Conservation (phyloP, 2,113 vertebrate genomes). For the Anthoscopus minutus region DNA sequence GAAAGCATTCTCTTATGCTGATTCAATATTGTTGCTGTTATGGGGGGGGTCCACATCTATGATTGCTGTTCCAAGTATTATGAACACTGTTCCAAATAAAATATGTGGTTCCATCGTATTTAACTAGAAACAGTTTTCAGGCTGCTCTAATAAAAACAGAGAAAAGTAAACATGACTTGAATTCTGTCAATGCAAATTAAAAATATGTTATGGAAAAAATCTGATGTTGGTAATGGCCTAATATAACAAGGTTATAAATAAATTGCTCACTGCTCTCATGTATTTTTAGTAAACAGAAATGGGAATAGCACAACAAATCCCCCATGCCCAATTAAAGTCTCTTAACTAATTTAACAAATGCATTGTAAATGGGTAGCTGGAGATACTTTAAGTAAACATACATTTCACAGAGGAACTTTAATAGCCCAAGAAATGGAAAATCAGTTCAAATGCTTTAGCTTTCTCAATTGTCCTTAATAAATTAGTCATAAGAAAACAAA, state of each 20-base stretch:
- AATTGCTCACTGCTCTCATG: constrained; percentile 39
- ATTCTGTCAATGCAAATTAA: constrained; percentile 48
- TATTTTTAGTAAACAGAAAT: constrained; percentile 68
- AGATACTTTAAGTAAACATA: constrained; percentile 69
- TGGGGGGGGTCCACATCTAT: not conserved
- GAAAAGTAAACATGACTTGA: not conserved
- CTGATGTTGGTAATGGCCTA: constrained; percentile 25
- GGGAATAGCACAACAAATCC: constrained; percentile 64
- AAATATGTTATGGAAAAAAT: constrained; percentile 1
- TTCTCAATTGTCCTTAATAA: constrained; percentile 54
- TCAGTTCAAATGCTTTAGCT: constrained; percentile 25
- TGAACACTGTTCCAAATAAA: constrained; percentile 42
- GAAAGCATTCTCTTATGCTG: not conserved
- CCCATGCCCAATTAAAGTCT: constrained; percentile 68
- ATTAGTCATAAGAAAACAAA: constrained; percentile 40
- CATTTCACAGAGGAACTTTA: constrained; percentile 50
- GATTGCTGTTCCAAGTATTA: constrained; percentile 29
- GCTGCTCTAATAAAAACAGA: constrained; percentile 35
- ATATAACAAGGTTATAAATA: constrained; percentile 67
- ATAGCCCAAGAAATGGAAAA: constrained; percentile 63
- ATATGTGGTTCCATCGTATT: constrained; percentile 36
- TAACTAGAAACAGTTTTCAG: constrained; percentile 38
- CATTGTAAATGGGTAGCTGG: constrained; percentile 55
- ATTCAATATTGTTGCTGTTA: constrained; percentile 15
- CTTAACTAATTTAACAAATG: constrained; percentile 71